Percentiles rank a stretch among this genome's conserved stretches.
phyloP scores from a whole-genome alignment of 2,113 vertebrate genomes.

The Engraulis encrasicolus region DNA sequence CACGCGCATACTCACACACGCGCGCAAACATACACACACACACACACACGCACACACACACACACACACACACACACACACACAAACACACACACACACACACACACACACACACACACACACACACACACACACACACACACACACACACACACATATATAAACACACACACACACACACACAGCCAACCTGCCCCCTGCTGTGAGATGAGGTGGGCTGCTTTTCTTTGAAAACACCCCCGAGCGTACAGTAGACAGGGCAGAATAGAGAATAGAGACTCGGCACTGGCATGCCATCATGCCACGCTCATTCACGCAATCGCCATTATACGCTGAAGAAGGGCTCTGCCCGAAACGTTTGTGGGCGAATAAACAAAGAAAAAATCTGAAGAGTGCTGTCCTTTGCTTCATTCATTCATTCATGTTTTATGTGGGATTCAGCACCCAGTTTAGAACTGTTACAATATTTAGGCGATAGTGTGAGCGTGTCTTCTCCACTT shows the following conservation, averaged over 20 bases:
- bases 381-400: no score
- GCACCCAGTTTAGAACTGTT: no score
- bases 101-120: constrained; percentile 1
- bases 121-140: constrained; percentile 16
- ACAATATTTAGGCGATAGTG: no score
- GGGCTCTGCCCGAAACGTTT: no score
- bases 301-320: no score
- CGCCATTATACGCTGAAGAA: no score
- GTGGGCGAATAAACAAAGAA: no score
- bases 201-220: constrained; percentile 9
- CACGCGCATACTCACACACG: constrained; percentile 16
- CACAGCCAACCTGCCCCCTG: not conserved
- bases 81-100: not conserved
- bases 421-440: no score
- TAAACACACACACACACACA: constrained; percentile 9
- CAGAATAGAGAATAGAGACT: not conserved
- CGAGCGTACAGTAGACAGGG: no score
- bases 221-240: not conserved
- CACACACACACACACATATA: constrained; percentile 13
- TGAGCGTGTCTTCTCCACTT: no score
- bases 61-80: not conserved
- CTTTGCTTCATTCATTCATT: no score
- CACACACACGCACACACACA: constrained; percentile 16
- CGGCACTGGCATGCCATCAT: not conserved
- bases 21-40: constrained; percentile 20